These are phyloP conservation scores for Thamnophis sirtalis DNA, from an alignment of 2,113 vertebrate genomes.

Conservation along the genomic window DNA sequence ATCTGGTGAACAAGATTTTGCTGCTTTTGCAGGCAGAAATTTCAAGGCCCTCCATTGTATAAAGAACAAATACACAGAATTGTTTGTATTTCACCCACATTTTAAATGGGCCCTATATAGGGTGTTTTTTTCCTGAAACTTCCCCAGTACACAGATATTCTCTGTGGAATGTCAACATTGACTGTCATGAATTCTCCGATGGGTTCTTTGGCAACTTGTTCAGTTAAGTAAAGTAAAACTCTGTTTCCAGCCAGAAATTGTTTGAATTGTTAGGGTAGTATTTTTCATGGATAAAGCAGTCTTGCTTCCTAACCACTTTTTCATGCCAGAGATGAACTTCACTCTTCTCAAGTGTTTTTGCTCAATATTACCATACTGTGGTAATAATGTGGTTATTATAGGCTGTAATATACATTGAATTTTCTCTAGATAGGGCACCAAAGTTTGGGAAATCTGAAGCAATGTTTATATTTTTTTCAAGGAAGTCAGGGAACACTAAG, in stretches of 20 bases:
- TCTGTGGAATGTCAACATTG: background rate
- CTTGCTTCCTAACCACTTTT: background rate
- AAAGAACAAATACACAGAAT: background rate
- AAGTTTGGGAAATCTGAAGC: background rate
- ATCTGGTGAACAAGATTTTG: background rate
- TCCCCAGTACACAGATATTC: background rate
- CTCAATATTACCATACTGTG: background rate
- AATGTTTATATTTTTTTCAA: background rate
- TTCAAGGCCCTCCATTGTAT: background rate
- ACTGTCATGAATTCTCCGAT: background rate
- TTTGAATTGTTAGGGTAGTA: background rate
- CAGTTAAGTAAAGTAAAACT: background rate
- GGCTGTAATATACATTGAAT: background rate
- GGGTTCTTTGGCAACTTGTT: background rate
- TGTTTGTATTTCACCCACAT: background rate
- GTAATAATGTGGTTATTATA: background rate
- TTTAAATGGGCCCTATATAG: background rate
- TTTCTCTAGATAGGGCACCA: background rate
- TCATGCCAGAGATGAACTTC: no score
- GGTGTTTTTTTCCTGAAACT: background rate
- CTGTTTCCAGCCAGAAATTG: background rate
- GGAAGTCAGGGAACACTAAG: background rate
- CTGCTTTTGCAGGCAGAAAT: background rate
- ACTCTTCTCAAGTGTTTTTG: background rate
- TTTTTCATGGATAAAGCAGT: background rate